Conservation (phyloP, 1,140 invertebrate genomes). For the Babylonia areolata region DNA sequence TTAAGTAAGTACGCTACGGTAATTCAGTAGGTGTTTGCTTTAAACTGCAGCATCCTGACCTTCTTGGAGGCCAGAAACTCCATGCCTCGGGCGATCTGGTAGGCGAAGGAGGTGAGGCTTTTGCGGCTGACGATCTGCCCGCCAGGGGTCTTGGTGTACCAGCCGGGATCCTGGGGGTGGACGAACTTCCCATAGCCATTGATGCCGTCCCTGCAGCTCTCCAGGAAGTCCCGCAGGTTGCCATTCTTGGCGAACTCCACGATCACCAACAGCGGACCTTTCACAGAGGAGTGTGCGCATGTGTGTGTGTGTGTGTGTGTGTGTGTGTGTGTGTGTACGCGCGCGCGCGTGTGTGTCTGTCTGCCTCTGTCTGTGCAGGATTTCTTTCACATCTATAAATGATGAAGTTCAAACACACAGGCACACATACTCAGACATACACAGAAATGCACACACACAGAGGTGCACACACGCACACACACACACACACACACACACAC, state of each 20-base stretch:
- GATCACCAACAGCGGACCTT: slow-evolving; percentile 91
- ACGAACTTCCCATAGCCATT: slow-evolving; percentile 60
- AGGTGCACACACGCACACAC: neutral
- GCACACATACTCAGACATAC: neutral
- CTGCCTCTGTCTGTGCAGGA: too few relatives aligned
- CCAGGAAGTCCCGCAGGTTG: slow-evolving; percentile 94
- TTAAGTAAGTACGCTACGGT: too few relatives aligned
- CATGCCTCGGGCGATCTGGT: slow-evolving; percentile 97
- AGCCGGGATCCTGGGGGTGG: slow-evolving; percentile 35
- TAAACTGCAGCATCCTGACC: too few relatives aligned
- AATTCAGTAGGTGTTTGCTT: too few relatives aligned
- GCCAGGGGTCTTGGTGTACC: slow-evolving; percentile 80
- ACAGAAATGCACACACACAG: neutral
- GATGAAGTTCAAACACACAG: neutral
- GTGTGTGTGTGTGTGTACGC: too few relatives aligned
- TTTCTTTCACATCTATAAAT: too few relatives aligned
- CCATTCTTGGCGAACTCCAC: slow-evolving; percentile 97
- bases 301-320: too few relatives aligned
- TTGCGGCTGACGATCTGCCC: slow-evolving; percentile 85
- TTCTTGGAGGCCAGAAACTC: slow-evolving; percentile 95
- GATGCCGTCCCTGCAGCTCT: slow-evolving; percentile 72
- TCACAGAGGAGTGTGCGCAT: too few relatives aligned
- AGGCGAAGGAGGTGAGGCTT: slow-evolving; percentile 95
- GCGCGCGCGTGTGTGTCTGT: too few relatives aligned
- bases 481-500: neutral